Conservation (phyloP, 2,888 invertebrate species). For the Hyppa rectilinea region DNA sequence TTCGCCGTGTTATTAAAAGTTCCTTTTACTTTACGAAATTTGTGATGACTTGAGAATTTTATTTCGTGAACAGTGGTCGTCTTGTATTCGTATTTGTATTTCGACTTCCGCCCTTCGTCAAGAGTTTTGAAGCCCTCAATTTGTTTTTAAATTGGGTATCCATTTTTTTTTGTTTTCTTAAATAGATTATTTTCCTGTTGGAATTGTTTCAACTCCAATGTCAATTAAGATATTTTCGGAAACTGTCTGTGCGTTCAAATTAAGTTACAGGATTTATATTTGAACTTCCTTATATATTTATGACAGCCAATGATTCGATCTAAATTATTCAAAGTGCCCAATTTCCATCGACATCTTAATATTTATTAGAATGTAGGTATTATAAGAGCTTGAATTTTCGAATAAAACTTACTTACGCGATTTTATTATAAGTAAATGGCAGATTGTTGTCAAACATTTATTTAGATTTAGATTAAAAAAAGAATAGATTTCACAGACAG, state of each 20-base stretch:
- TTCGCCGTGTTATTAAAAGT: constrained; percentile 74
- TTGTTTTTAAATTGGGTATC: constrained; percentile 52
- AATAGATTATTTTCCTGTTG: constrained; percentile 42
- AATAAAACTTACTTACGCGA: too few relatives aligned
- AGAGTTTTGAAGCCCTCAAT: constrained; percentile 37
- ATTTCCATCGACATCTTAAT: not conserved
- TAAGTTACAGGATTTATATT: constrained; percentile 10
- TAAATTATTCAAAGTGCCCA: not conserved
- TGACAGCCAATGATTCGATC: not conserved
- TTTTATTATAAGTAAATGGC: too few relatives aligned
- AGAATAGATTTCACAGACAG: too few relatives aligned
- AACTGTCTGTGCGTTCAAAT: not conserved
- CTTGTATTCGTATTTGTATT: constrained; percentile 61
- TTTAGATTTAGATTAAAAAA: too few relatives aligned
- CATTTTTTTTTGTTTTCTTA: constrained; percentile 44
- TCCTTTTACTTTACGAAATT: constrained; percentile 71
- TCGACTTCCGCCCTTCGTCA: constrained; percentile 46
- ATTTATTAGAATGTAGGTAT: not conserved
- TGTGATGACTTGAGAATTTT: constrained; percentile 72
- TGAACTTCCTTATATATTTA: constrained; percentile 4
- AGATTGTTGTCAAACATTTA: too few relatives aligned
- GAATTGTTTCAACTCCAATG: constrained; percentile 22
- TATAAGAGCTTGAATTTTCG: too few relatives aligned
- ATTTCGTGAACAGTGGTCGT: constrained; percentile 63
- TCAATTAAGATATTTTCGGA: constrained; percentile 13